Conservation (phyloP, 2,797 vertebrate genomes). For the Crypturellus tataupa region DNA sequence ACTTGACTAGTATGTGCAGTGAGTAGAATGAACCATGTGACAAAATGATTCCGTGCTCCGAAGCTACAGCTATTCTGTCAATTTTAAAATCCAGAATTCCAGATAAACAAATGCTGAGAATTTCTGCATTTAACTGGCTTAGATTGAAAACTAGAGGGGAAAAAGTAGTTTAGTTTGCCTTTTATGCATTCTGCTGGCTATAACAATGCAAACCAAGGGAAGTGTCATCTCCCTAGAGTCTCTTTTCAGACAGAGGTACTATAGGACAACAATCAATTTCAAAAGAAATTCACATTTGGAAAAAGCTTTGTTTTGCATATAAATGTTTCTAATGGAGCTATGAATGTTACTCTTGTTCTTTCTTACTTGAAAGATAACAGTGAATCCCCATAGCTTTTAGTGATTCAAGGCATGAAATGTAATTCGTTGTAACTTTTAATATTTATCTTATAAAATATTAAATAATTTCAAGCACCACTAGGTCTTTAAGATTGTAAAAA, state of each 20-base stretch:
- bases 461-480: neutral
- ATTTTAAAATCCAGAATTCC: constrained; percentile 42
- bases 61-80: constrained; percentile 52
- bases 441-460: constrained; percentile 17
- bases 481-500: constrained; percentile 3
- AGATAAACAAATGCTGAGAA: constrained; percentile 14
- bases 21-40: neutral
- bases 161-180: neutral
- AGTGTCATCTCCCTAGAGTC: constrained; percentile 43
- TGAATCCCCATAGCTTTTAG: constrained; percentile 34
- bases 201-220: constrained; percentile 53
- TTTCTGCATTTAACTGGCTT: constrained; percentile 39
- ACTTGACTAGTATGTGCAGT: neutral
- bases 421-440: constrained; percentile 46
- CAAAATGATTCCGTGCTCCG: constrained; percentile 11
- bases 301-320: constrained; percentile 52
- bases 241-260: constrained; percentile 41
- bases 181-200: constrained; percentile 44
- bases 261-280: constrained; percentile 45
- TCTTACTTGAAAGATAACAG: constrained; percentile 18
- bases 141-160: constrained; percentile 8
- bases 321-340: constrained; percentile 52
- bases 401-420: constrained; percentile 12
- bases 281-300: constrained; percentile 48
- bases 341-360: constrained; percentile 7